A percentile compares a stretch with the other conserved stretches of the same genome.
These are phyloP conservation scores for Dascyllus trimaculatus DNA, from an alignment of 2,113 vertebrate genomes.

Conservation along the genomic window DNA sequence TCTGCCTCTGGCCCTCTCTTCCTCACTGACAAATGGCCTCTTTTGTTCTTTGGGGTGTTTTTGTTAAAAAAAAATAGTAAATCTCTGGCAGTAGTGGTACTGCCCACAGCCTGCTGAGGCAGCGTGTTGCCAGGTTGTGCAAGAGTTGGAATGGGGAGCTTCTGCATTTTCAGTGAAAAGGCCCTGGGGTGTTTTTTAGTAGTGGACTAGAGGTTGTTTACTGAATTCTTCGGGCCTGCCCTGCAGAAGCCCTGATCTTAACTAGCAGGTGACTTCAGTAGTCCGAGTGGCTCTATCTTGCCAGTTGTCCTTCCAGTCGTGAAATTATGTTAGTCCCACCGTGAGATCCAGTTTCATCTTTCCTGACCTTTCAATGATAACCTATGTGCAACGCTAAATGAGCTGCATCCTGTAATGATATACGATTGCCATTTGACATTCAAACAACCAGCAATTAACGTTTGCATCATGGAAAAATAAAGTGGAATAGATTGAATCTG, in stretches of 20 bases:
- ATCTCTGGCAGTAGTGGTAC: slow-evolving; percentile 55
- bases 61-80: slow-evolving; percentile 64
- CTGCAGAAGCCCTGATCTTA: slow-evolving; percentile 10
- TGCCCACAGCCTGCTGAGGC: slow-evolving; percentile 49
- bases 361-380: background rate
- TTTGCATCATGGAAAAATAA: background rate
- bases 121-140: slow-evolving; percentile 70
- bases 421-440: background rate
- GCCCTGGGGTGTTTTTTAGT: slow-evolving; percentile 16
- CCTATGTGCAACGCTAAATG: background rate
- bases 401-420: background rate
- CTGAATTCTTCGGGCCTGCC: slow-evolving; percentile 26
- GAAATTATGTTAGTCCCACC: background rate
- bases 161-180: slow-evolving; percentile 38
- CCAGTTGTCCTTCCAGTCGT: background rate
- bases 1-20: slow-evolving; percentile 44
- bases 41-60: slow-evolving; percentile 71
- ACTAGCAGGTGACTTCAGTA: slow-evolving; percentile 18
- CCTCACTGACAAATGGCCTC: slow-evolving; percentile 56
- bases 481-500: background rate
- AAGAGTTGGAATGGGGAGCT: slow-evolving; percentile 63
- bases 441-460: background rate
- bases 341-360: background rate
- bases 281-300: background rate
- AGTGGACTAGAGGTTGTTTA: slow-evolving; percentile 45